Evolutionary conservation across 2,888 invertebrate species (phyloP).

Genomic region (Platynereis dumerilii): DNA sequence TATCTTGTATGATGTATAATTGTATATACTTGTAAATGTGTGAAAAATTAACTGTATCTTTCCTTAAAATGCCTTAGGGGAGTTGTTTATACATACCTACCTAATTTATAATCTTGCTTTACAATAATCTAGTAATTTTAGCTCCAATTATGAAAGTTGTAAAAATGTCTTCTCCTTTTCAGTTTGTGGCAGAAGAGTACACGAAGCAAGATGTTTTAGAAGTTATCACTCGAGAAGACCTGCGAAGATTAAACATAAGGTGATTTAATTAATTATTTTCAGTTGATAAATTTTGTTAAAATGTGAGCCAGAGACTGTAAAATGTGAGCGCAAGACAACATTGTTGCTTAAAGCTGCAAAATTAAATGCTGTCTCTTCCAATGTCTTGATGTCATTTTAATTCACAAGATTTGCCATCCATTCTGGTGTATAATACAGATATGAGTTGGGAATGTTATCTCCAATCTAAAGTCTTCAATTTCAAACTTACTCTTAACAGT

Average conservation of each 20-base stretch:
- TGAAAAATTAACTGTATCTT: too few species aligned
- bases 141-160: not conserved
- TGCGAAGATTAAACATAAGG: slow-evolving; percentile 80
- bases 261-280: too few species aligned
- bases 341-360: not conserved
- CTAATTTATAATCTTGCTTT: not conserved
- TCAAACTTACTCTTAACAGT: too few species aligned
- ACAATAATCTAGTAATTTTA: not conserved
- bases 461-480: too few species aligned
- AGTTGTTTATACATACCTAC: not conserved
- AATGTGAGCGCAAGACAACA: not conserved
- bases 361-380: not conserved
- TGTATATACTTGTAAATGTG: too few species aligned
- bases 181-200: slow-evolving; percentile 78
- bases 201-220: slow-evolving; percentile 80
- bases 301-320: too few species aligned
- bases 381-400: too few species aligned
- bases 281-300: too few species aligned
- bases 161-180: not conserved
- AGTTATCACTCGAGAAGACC: slow-evolving; percentile 81
- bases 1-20: too few species aligned
- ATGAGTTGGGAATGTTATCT: too few species aligned
- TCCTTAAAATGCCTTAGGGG: not conserved
- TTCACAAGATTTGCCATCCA: too few species aligned
- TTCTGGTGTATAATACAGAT: too few species aligned